A percentile compares a stretch with the other conserved stretches of the same genome.
Evolutionary conservation across 2,888 invertebrate species (phyloP).

Genomic region (Gortyna flavago): DNA sequence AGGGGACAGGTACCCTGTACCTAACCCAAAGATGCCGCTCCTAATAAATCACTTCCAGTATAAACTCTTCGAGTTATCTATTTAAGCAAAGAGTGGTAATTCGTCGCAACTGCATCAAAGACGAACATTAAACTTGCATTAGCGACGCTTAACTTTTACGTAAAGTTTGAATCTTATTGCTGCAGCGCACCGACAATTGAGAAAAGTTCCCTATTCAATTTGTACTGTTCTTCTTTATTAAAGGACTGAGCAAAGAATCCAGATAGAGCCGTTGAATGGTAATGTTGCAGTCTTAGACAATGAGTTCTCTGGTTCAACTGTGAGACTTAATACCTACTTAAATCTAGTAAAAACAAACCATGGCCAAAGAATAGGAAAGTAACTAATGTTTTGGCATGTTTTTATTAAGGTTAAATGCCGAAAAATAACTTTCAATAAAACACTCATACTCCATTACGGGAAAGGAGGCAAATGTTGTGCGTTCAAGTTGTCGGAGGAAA

Average conservation of each 20-base stretch:
- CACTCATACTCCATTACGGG: constrained; percentile 10
- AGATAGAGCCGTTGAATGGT: constrained; percentile 48
- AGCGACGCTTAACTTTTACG: constrained; percentile 80
- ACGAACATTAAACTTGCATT: constrained; percentile 86
- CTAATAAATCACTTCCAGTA: constrained; percentile 29
- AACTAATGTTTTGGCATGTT: background rate
- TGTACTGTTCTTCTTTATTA: constrained; percentile 67
- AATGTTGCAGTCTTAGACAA: constrained; percentile 36
- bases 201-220: constrained; percentile 67
- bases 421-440: constrained; percentile 26
- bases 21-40: background rate
- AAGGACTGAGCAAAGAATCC: constrained; percentile 51
- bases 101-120: constrained; percentile 81
- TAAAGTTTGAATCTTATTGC: constrained; percentile 78
- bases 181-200: constrained; percentile 64
- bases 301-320: constrained; percentile 3
- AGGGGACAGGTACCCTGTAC: background rate
- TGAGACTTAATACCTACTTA: constrained; percentile 7
- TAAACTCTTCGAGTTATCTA: constrained; percentile 39
- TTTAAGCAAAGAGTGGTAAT: constrained; percentile 66
- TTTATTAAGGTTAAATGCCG: background rate
- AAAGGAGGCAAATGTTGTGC: constrained; percentile 16
- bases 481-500: constrained; percentile 26
- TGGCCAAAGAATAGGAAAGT: background rate
- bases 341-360: constrained; percentile 11